These are phyloP conservation scores for Chlamydotis undulata DNA, from an alignment of 2,113 vertebrate genomes.

Conservation along the genomic window DNA sequence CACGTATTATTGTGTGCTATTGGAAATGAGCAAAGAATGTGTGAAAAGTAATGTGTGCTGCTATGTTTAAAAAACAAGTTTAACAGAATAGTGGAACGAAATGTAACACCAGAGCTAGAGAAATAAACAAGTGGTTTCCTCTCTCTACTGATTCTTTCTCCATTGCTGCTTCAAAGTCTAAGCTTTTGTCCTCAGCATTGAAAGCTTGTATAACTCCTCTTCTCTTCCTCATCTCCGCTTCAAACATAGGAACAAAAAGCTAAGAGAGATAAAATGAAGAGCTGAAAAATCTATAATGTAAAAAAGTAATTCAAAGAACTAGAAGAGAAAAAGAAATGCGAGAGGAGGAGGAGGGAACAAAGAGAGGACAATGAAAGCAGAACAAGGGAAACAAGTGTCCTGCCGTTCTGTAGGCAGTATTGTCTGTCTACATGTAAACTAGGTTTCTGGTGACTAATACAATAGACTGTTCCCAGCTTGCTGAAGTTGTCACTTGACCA, in stretches of 20 bases:
- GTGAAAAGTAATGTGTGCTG: not conserved
- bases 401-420: not conserved
- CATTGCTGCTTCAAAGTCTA: not conserved
- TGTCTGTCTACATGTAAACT: not conserved
- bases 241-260: not conserved
- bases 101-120: not conserved
- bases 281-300: not conserved
- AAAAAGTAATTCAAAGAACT: conserved; percentile 3
- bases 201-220: not conserved
- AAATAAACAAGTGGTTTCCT: not conserved
- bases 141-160: not conserved
- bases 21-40: not conserved
- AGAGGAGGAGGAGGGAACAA: not conserved
- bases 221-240: not conserved
- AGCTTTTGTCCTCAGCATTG: not conserved
- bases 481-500: conserved; percentile 37
- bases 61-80: not conserved
- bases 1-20: not conserved
- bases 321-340: not conserved
- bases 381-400: not conserved
- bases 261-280: not conserved
- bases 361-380: not conserved
- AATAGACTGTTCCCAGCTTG: not conserved
- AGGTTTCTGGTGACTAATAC: not conserved
- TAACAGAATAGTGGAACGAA: not conserved